Evolutionary conservation across 2,113 vertebrate genomes (phyloP), one percentile per base, ranked within the genome.

Genomic region (Entomyzon cyanotis): DNA sequence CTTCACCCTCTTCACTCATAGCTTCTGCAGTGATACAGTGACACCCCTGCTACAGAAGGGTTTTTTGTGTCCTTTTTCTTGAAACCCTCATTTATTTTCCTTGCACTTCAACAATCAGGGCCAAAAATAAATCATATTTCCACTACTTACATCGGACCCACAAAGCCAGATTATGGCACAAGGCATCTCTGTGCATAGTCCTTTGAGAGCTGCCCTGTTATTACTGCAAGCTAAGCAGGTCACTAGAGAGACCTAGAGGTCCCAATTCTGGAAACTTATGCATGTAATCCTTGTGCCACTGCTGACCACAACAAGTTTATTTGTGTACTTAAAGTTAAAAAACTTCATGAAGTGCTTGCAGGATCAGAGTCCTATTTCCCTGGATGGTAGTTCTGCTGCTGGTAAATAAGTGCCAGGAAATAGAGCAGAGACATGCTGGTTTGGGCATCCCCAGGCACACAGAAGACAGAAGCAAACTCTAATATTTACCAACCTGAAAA

Each of bases 311-410:
- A 92, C 90, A 93, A 95, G 88, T 96, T 96, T 93, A 94, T 90
- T 95, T 95, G 90, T 92, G 83, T 96, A 83, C 93, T 96, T 96
- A 94, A 96, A 96, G 94, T 94, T 94, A 88, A 97, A 96, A 97
- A 96, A 95, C 92, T 96, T 94, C 76, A 75, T 74, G 83, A 96
- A 96, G 90, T 93, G 93, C 92, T 96, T 96, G 93, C 94, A 96
- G 69, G 93, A 94, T 94, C 90, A 92, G 92, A 96, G 95, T 77
- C 93, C 92, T 92, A 93, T 96, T 96, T 97, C 96, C 95, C 93
- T 81, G 63, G 95, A 80, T 94, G 90, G 95, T 86, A 95, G 90
- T 94, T 96, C 84, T 78, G 52, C 88, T 88, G 92, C 93, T 92
- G 92, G 92, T 96, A 97, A 96, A 95, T 93, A 97, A 95, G 88